These are phyloP conservation scores for Prenolepis imparis DNA, from an alignment of 2,888 invertebrate genomes.

Conservation along the genomic window DNA sequence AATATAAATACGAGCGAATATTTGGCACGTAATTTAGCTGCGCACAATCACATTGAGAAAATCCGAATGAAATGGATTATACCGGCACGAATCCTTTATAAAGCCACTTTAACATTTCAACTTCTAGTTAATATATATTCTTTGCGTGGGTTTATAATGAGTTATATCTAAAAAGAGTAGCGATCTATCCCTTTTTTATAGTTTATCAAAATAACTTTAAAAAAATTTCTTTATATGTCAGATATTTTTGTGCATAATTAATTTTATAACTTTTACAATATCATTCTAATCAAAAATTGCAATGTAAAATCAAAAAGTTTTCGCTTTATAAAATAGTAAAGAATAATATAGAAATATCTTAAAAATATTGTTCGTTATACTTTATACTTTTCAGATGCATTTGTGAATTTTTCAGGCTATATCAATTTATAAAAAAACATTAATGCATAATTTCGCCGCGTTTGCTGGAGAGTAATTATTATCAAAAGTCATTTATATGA, in stretches of 20 bases:
- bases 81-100: background rate
- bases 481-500: background rate
- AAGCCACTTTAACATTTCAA: conserved; percentile 18
- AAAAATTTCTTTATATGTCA: background rate
- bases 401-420: background rate
- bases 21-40: background rate
- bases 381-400: background rate
- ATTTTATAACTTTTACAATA: background rate
- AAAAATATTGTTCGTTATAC: background rate
- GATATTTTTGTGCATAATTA: background rate
- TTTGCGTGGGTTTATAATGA: background rate
- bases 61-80: background rate
- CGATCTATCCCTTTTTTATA: background rate
- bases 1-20: background rate
- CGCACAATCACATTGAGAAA: background rate
- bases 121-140: conserved; percentile 1
- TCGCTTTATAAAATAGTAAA: background rate
- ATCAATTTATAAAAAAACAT: background rate
- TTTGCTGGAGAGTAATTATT: background rate
- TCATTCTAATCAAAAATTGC: background rate
- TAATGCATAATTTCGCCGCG: background rate
- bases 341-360: background rate
- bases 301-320: background rate
- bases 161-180: background rate
- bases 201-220: background rate